Conservation (phyloP, 2,113 vertebrate genomes). For the Ceyx margarethae region DNA sequence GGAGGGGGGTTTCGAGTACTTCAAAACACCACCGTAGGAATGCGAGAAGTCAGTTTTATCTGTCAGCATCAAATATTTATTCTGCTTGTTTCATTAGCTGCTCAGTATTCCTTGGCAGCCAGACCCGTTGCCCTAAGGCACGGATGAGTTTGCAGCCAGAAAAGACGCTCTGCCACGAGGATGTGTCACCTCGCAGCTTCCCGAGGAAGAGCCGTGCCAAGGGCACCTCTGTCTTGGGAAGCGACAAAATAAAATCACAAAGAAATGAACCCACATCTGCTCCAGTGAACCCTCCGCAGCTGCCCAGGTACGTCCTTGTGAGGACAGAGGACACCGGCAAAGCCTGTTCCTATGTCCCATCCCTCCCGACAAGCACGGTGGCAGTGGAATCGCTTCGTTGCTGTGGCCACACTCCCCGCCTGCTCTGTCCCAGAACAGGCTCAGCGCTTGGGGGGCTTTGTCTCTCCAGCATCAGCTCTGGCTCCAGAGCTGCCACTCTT, state of each 20-base stretch:
- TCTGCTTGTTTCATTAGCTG: background rate
- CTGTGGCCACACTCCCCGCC: fast-evolving
- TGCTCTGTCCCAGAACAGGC: background rate
- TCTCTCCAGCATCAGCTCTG: background rate
- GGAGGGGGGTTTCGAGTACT: background rate
- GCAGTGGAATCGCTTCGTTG: background rate
- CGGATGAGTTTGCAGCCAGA: background rate
- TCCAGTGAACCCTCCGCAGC: fast-evolving
- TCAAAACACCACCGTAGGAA: background rate
- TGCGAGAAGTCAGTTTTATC: background rate
- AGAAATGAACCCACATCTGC: background rate
- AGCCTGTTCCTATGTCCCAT: background rate
- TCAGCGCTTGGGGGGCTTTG: background rate
- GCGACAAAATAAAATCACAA: fast-evolving
- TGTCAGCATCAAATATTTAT: background rate
- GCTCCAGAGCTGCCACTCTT: background rate
- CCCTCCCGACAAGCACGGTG: fast-evolving
- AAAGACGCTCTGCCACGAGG: fast-evolving
- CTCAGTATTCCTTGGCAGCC: background rate
- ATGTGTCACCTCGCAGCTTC: background rate
- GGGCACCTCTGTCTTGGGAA: background rate
- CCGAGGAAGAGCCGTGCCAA: background rate
- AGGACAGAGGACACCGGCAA: fast-evolving
- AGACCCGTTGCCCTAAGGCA: background rate
- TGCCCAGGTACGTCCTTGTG: background rate